phyloP scores from a whole-genome alignment of 2,113 vertebrate species.

The Macrotis lagotis region DNA sequence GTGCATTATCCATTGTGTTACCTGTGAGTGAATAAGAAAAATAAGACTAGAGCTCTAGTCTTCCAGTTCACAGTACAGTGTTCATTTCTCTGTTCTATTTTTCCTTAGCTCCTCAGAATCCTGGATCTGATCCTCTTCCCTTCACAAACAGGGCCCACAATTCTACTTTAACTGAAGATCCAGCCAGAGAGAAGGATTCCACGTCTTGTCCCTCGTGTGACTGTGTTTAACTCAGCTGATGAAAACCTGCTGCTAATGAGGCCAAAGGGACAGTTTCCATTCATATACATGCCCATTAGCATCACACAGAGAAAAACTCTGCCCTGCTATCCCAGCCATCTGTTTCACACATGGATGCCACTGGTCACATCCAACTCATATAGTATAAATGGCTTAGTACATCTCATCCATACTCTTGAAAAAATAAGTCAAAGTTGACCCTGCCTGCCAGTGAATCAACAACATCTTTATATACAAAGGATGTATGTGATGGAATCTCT shows the following conservation, averaged over 20 bases:
- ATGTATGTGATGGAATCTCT: neutral
- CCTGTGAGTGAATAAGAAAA: neutral
- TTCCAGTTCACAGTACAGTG: neutral
- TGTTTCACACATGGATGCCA: neutral
- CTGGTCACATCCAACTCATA: neutral
- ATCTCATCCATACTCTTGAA: neutral
- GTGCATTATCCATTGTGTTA: neutral
- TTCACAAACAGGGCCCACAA: neutral
- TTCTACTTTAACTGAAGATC: neutral
- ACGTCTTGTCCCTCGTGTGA: neutral
- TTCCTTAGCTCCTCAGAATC: neutral
- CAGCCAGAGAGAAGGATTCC: neutral
- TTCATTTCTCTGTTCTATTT: neutral
- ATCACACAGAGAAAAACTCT: neutral
- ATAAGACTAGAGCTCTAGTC: neutral
- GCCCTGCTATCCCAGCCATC: neutral
- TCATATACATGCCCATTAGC: neutral
- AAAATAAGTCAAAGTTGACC: neutral
- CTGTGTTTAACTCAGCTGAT: neutral
- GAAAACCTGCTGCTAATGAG: neutral
- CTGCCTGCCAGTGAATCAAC: neutral
- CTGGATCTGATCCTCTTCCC: neutral
- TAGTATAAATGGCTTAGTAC: neutral
- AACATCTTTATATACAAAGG: neutral
- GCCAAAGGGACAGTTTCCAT: neutral